phyloP scores from a whole-genome alignment of 2,113 vertebrate species.

The Setophaga petechia region DNA sequence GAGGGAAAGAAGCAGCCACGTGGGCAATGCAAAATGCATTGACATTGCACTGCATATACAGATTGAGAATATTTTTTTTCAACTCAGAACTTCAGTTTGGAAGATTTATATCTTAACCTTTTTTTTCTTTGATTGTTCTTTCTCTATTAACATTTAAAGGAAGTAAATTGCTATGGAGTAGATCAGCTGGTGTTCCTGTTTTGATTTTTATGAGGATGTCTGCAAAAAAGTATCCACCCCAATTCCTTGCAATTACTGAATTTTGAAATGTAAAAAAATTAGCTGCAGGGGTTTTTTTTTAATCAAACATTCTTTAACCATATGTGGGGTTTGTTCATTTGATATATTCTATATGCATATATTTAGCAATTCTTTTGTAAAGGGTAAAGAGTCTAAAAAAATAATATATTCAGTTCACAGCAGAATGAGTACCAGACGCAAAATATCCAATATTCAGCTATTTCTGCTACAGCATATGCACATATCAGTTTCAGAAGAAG shows the following conservation, averaged over 20 bases:
- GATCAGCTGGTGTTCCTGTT: background rate
- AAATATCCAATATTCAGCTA: slow-evolving; percentile 61
- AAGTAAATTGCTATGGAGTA: background rate
- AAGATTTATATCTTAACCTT: background rate
- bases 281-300: accelerated
- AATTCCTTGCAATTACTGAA: background rate
- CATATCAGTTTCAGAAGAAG: slow-evolving; percentile 48
- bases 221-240: background rate
- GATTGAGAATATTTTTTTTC: background rate
- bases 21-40: background rate
- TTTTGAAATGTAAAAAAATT: slow-evolving; percentile 1
- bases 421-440: slow-evolving; percentile 65
- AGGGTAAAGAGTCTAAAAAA: slow-evolving; percentile 39
- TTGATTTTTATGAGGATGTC: background rate
- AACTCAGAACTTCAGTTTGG: background rate
- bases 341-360: background rate
- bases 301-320: background rate
- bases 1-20: background rate
- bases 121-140: background rate
- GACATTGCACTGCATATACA: background rate
- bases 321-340: background rate
- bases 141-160: background rate
- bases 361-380: background rate
- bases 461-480: slow-evolving; percentile 51
- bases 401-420: slow-evolving; percentile 65